Conservation (phyloP, 2,888 invertebrate species). For the Synergus japonicus region DNA sequence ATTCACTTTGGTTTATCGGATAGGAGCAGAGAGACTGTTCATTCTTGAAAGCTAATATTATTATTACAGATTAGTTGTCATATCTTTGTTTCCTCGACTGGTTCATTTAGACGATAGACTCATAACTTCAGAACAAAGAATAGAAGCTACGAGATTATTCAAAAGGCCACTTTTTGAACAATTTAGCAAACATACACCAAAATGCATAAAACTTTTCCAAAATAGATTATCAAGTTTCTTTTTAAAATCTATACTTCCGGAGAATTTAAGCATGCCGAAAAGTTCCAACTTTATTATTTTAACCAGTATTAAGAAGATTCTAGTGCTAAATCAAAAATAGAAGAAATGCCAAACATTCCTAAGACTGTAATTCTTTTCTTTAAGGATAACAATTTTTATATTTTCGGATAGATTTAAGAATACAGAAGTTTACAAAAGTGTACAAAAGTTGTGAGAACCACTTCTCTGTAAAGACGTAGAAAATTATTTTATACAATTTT, state of each 20-base stretch:
- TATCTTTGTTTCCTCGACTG: slow-evolving; percentile 85
- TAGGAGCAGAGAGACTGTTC: no score
- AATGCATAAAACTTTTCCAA: slow-evolving; percentile 69
- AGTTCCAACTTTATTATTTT: slow-evolving; percentile 52
- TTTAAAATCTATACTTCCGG: slow-evolving; percentile 58
- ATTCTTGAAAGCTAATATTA: no score
- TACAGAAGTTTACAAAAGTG: background rate
- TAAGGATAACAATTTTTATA: background rate
- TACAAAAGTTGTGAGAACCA: background rate
- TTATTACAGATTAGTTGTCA: slow-evolving; percentile 84
- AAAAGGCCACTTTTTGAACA: slow-evolving; percentile 81
- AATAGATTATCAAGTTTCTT: slow-evolving; percentile 66
- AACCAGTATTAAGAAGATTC: background rate
- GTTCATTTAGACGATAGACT: slow-evolving; percentile 85
- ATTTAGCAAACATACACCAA: slow-evolving; percentile 69
- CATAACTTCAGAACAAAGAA: slow-evolving; percentile 83
- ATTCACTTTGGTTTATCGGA: no score
- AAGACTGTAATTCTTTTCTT: background rate
- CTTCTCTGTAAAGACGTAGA: background rate
- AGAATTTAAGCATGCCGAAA: slow-evolving; percentile 55
- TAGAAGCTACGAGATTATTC: slow-evolving; percentile 82
- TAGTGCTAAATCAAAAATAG: background rate
- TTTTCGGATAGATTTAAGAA: background rate
- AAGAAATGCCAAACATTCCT: background rate
- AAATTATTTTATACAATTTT: background rate